Conservation (phyloP, 1,140 invertebrate genomes). For the Heliconius himera region DNA sequence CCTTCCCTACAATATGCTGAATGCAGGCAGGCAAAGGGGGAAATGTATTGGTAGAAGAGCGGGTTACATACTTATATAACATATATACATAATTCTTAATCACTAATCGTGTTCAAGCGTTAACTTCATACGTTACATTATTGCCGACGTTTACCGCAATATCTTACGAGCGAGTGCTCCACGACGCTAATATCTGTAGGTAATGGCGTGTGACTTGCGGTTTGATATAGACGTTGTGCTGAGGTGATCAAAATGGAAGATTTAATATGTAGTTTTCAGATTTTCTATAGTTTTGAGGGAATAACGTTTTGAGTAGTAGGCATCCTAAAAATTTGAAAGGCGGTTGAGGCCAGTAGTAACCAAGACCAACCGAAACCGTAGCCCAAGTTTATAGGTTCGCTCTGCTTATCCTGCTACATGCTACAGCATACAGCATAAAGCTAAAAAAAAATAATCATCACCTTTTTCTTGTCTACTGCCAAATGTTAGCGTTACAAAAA, state of each 20-base stretch:
- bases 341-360: too few species aligned
- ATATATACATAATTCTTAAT: neutral
- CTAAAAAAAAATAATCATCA: too few species aligned
- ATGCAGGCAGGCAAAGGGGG: too few species aligned
- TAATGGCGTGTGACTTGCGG: slow-evolving; percentile 34
- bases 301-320: neutral
- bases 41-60: too few species aligned
- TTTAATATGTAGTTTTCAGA: neutral
- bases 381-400: too few species aligned
- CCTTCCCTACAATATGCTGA: too few species aligned
- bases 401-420: too few species aligned
- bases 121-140: neutral
- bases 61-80: neutral
- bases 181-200: slow-evolving; percentile 45
- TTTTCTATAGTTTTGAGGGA: neutral
- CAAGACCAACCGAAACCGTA: too few species aligned
- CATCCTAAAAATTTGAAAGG: too few species aligned
- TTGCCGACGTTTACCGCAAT: slow-evolving; percentile 25
- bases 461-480: too few species aligned
- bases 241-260: neutral
- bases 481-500: too few species aligned
- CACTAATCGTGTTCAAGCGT: neutral
- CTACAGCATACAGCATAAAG: too few species aligned
- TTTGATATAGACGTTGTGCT: slow-evolving; percentile 11
- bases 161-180: slow-evolving; percentile 27